A percentile compares a stretch with the other conserved stretches of the same genome.
phyloP scores from a whole-genome alignment of 2,888 invertebrate genomes.

The Cataglyphis cursor region DNA sequence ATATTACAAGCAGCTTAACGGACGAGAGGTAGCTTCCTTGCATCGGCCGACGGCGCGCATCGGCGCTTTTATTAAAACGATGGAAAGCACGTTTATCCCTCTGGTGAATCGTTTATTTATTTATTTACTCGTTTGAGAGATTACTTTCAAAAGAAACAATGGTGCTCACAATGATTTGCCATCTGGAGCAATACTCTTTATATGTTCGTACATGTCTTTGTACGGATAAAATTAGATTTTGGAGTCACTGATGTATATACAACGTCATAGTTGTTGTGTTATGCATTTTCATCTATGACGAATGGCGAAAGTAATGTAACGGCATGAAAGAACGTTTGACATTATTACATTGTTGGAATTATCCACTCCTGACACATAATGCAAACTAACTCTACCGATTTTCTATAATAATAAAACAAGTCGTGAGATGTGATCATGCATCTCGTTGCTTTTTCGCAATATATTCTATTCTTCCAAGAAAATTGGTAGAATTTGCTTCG shows the following conservation, averaged over 20 bases:
- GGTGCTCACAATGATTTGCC: slow-evolving; percentile 35
- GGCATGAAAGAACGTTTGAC: slow-evolving; percentile 28
- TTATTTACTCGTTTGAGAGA: slow-evolving; percentile 56
- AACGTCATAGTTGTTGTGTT: slow-evolving; percentile 8
- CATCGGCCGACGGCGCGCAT: slow-evolving; percentile 9
- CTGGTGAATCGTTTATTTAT: slow-evolving; percentile 47
- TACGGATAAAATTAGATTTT: slow-evolving; percentile 62
- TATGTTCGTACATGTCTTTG: slow-evolving; percentile 27
- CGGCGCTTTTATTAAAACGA: slow-evolving; percentile 47
- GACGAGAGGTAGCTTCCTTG: slow-evolving; percentile 36
- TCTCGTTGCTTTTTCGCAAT: background rate
- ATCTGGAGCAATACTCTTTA: slow-evolving; percentile 24
- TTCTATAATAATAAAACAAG: slow-evolving; percentile 23
- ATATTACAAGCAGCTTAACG: slow-evolving; percentile 61
- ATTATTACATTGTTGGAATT: slow-evolving; percentile 26
- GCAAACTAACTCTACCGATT: slow-evolving; percentile 17
- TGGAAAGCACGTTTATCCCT: slow-evolving; percentile 40
- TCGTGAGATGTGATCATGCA: background rate
- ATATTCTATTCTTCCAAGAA: background rate
- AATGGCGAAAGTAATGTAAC: slow-evolving; percentile 1
- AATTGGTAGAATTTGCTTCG: background rate
- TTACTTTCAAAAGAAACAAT: slow-evolving; percentile 60
- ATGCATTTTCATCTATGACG: slow-evolving; percentile 10
- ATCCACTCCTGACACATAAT: slow-evolving; percentile 4
- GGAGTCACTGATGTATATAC: slow-evolving; percentile 27